A percentile compares a stretch with the other conserved stretches of the same genome.
These are phyloP conservation scores for Calosoma granatense DNA, from an alignment of 1,140 invertebrate species.

Conservation along the genomic window DNA sequence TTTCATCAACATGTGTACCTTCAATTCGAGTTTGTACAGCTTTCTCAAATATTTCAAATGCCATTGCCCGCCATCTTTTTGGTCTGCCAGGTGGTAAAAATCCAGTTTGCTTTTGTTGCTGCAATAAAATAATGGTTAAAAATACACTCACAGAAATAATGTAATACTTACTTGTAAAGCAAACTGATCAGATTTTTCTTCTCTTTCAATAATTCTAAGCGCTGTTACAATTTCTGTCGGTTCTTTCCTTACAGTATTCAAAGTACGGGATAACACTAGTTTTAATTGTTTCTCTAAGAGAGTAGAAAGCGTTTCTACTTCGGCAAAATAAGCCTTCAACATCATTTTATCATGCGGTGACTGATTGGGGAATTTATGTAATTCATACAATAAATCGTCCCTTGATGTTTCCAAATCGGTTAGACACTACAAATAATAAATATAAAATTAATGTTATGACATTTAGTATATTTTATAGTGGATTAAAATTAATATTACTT, in stretches of 20 bases:
- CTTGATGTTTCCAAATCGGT: constrained; percentile 93
- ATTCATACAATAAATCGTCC: constrained; percentile 89
- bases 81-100: constrained; percentile 90
- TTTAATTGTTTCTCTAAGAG: constrained; percentile 86
- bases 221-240: constrained; percentile 95
- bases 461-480: constrained; percentile 1
- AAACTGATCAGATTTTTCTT: constrained; percentile 83
- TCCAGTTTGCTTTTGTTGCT: constrained; percentile 68
- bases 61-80: constrained; percentile 84
- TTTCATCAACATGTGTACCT: constrained; percentile 86
- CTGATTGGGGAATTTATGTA: constrained; percentile 88
- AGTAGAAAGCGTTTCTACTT: constrained; percentile 84
- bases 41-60: constrained; percentile 72
- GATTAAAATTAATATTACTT: constrained; percentile 44
- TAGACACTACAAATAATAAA: constrained; percentile 51
- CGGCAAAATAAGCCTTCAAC: constrained; percentile 91
- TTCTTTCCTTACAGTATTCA: constrained; percentile 90
- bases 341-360: constrained; percentile 81
- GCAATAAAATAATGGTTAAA: constrained; percentile 18
- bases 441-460: neutral
- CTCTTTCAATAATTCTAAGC: constrained; percentile 90
- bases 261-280: constrained; percentile 76
- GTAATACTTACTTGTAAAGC: constrained; percentile 51
- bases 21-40: constrained; percentile 76
- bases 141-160: constrained; percentile 1